phyloP scores from a whole-genome alignment of 2,888 invertebrate species.

The Drosophila percnosoma region DNA sequence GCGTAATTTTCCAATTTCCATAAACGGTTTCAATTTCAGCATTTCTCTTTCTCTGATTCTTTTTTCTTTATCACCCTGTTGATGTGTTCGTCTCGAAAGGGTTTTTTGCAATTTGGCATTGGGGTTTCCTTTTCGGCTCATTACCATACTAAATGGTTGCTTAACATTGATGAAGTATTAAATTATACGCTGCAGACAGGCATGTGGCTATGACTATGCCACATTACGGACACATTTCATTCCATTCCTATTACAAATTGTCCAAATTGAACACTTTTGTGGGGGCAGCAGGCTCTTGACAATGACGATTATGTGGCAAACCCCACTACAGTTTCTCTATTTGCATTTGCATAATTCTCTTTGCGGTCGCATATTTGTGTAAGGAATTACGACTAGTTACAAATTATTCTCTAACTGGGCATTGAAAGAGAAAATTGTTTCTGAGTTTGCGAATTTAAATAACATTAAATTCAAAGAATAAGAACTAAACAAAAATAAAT shows the following conservation, averaged over 20 bases:
- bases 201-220: slow-evolving; percentile 49
- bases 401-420: background rate
- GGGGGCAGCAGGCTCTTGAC: background rate
- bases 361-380: background rate
- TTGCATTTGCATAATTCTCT: slow-evolving; percentile 41
- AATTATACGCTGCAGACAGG: slow-evolving; percentile 63
- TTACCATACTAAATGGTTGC: slow-evolving; percentile 75
- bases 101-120: slow-evolving; percentile 38
- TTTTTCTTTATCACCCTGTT: slow-evolving; percentile 36
- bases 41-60: slow-evolving; percentile 20
- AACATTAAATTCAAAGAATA: background rate
- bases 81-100: slow-evolving; percentile 53
- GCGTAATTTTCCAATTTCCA: slow-evolving; percentile 70
- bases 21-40: slow-evolving; percentile 68
- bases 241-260: slow-evolving; percentile 21
- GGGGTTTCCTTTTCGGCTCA: slow-evolving; percentile 43
- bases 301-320: slow-evolving; percentile 6
- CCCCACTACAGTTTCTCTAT: slow-evolving; percentile 1
- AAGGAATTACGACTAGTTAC: background rate
- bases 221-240: slow-evolving; percentile 67
- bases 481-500: background rate
- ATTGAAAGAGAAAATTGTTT: background rate
- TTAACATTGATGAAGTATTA: slow-evolving; percentile 69
- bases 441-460: background rate
- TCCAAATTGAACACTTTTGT: background rate